Base-by-base conservation (phyloP, 1,140 invertebrate genomes). In the Bombus breviceps region DNA sequence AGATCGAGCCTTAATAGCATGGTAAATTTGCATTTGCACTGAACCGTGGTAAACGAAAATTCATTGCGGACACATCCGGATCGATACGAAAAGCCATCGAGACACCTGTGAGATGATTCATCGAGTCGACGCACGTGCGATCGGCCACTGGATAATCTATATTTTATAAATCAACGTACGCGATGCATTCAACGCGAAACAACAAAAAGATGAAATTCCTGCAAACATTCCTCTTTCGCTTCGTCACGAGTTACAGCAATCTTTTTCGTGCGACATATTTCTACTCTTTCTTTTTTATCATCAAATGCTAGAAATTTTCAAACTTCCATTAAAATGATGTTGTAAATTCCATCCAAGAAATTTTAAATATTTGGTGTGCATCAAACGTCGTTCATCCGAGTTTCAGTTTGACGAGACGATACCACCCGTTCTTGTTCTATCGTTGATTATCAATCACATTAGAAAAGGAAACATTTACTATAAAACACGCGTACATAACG, bases 91-190 rank as follows among this genome's bases (percentile, higher is more conserved):
- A 73, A n/a, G 10, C 69, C 69, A 62, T 80, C 80, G 69, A 81
- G 80, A 39, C 80, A 73, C 69, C 80, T 81, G 72, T n/a, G 62
- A 68, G 66, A 88, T 77, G 82, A 89, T 88, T 86, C 76, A 85
- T 89, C 81, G 73, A 88, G 85, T 86, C 83, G 66, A 68, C 57
- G 77, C 59, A 78, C 78, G 78, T 81, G 69, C 69, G 53, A 39
- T 81, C 32, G 47, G 53, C 74, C 59, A 43, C 41, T 13, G 41
- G 68, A 89, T 88, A 89, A 77, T 89, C 85, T 81, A 88, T 89
- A 88, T 89, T 88, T 88, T 89, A 88, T 88, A 86, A 89, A 89
- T 89, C 78, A 66, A 59, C 64, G 57, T 59, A 77, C 57, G 37
- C 88, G 86, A 72, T 75, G 64, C 72, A 68, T 76, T 85, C 86